Evolutionary conservation across 2,113 vertebrate species (phyloP).

Genomic region (Acrocephalus arundinaceus): DNA sequence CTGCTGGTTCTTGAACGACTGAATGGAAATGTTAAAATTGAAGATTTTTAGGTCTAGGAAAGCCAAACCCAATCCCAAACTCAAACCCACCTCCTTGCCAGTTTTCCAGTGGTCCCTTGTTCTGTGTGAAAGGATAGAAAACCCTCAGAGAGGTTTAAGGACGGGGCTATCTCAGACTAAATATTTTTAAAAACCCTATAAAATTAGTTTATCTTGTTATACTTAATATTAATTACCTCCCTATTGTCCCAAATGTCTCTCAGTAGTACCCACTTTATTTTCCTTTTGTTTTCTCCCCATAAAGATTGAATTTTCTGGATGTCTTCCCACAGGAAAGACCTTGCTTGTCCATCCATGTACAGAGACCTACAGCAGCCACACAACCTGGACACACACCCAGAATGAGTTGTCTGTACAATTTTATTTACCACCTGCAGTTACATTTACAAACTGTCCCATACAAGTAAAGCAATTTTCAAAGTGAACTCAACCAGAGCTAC

Average conservation of each 20-base stretch:
- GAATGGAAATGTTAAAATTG: rapidly evolving
- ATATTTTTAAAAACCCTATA: background rate
- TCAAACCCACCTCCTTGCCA: background rate
- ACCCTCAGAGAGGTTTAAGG: background rate
- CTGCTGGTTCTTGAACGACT: background rate
- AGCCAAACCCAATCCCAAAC: background rate
- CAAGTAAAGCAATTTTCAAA: constrained; percentile 4
- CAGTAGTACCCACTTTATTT: background rate
- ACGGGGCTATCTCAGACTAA: rapidly evolving
- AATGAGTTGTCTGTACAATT: background rate
- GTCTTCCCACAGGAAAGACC: background rate
- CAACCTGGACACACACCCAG: background rate
- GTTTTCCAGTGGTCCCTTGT: background rate
- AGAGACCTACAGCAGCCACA: background rate
- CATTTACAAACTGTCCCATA: constrained; percentile 29
- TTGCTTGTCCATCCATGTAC: rapidly evolving
- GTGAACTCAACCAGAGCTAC: background rate
- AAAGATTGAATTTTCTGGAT: background rate
- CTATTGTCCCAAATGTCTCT: background rate
- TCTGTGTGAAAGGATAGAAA: background rate
- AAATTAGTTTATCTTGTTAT: background rate
- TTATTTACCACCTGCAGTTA: constrained; percentile 47
- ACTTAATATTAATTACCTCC: background rate
- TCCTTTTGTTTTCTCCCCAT: background rate
- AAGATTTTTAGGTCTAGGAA: background rate